Evolutionary conservation across 2,797 vertebrate species (phyloP).

Genomic region (Macropodus opercularis): DNA sequence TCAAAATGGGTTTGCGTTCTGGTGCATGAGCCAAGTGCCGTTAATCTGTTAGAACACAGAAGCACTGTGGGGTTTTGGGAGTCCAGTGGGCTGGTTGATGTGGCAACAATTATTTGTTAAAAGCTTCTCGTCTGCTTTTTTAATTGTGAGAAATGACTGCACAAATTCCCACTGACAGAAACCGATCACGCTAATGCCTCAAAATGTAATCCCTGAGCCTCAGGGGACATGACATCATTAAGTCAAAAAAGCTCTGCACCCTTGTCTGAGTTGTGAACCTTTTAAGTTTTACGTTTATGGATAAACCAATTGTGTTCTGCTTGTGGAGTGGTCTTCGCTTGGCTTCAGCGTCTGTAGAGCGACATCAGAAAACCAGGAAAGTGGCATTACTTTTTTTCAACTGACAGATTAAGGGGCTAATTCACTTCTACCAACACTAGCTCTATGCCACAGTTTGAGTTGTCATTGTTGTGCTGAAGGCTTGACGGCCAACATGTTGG

Average conservation of each 20-base stretch:
- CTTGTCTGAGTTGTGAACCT: not conserved
- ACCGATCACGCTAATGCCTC: constrained; percentile 35
- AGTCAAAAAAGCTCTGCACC: constrained; percentile 15
- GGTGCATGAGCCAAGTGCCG: not conserved
- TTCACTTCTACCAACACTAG: not conserved
- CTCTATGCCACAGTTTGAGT: too few relatives aligned
- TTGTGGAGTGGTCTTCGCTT: too few relatives aligned
- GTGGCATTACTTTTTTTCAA: too few relatives aligned
- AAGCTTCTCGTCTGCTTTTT: constrained; percentile 40
- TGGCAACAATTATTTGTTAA: constrained; percentile 44
- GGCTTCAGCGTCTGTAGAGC: too few relatives aligned
- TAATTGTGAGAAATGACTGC: constrained; percentile 24
- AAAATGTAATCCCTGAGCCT: constrained; percentile 33
- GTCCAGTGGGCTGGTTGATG: constrained; percentile 27
- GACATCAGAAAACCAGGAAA: too few relatives aligned
- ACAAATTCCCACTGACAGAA: constrained; percentile 43
- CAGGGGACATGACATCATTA: constrained; percentile 21
- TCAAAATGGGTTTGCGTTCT: constrained; percentile 28
- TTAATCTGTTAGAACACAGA: constrained; percentile 25
- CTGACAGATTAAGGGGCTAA: too few relatives aligned
- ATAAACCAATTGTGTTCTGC: too few relatives aligned
- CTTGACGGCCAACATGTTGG: constrained; percentile 57
- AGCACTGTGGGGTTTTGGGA: constrained; percentile 20
- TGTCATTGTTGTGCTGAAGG: constrained; percentile 44
- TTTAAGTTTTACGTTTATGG: too few relatives aligned